A percentile compares a stretch with the other conserved stretches of the same genome.
Conservation (phyloP, 2,113 vertebrate species). For the Pseudorasbora parva region DNA sequence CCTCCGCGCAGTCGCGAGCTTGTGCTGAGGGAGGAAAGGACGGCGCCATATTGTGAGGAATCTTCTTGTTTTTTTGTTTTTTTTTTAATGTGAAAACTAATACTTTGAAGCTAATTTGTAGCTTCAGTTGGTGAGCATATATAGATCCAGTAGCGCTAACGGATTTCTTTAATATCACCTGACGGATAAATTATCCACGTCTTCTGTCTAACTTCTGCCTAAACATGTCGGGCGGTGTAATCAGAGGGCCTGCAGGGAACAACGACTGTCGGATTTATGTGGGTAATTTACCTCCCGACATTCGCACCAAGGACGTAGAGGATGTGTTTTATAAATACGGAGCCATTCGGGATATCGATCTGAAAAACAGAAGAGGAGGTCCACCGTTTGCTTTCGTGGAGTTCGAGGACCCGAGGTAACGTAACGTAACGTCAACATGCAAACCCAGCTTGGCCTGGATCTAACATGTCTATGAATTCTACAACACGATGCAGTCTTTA, state of each 20-base stretch:
- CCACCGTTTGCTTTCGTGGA: slow-evolving; percentile 86
- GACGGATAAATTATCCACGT: background rate
- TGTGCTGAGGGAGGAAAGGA: slow-evolving; percentile 28
- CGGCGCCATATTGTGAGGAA: slow-evolving; percentile 61
- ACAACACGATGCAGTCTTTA: too few relatives aligned
- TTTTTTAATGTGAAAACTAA: background rate
- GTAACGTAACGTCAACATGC: slow-evolving; percentile 64
- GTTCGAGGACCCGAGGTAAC: slow-evolving; percentile 82
- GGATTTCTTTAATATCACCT: background rate
- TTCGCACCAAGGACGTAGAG: slow-evolving; percentile 88
- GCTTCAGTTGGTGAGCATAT: background rate
- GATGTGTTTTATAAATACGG: slow-evolving; percentile 91
- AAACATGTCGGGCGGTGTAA: slow-evolving; percentile 89
- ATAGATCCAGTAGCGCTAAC: background rate
- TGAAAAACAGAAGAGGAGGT: slow-evolving; percentile 88
- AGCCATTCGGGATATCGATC: slow-evolving; percentile 86
- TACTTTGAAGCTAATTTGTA: background rate
- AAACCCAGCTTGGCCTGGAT: background rate
- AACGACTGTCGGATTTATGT: slow-evolving; percentile 94
- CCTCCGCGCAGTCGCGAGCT: background rate
- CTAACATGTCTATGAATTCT: background rate
- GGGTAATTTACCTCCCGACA: slow-evolving; percentile 88
- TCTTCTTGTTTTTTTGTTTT: background rate
- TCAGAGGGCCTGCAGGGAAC: slow-evolving; percentile 92
- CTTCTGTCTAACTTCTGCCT: background rate